Evolutionary conservation across 2,888 invertebrate species (phyloP), one percentile per base, ranked within the genome.

Genomic region (Listrodromus nycthemerus): DNA sequence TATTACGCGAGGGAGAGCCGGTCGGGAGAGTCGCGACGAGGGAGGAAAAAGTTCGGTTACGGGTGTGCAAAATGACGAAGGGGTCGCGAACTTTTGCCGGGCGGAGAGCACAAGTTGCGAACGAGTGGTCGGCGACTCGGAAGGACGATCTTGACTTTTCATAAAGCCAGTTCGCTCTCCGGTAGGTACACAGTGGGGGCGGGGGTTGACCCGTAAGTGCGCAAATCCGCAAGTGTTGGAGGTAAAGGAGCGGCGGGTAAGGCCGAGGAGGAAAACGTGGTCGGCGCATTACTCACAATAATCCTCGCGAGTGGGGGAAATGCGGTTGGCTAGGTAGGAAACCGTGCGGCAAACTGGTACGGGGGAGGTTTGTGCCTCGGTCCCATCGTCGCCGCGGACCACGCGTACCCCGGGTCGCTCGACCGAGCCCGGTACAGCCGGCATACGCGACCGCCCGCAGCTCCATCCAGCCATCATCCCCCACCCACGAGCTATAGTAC

Each of bases 281-380:
- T 86, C 82, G 83, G 81, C 87, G 87, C 87, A 89, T 90, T 89
- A 89, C 87, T 90, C 88, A 89, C 87, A 88, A 90, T 89, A 90
- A 90, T 89, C 89, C 89, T 83, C 78, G 80, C 82, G 41, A 65
- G 84, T 83, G 86, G 69, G 67, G 77, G 73, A 80, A 83, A 77
- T 84, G 83, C 77, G 80, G 86, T 87, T 85, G 85, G 85, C 71
- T 78, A 83, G 85, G 84, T 83, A 87, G 84, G 87, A 89, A 90
- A 88, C 86, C 88, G 85, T 87, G 86, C 85, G 84, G 88, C 85
- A 82, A 86, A 88, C 84, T 52, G 76, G 66, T 33, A 69, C 41
- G 75, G 79, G 81, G 67, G 80, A 45, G 69, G 63, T 27, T 78
- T 37, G 24, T 30, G 27, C 50, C 69, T 78, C 75, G 73, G 41